These are phyloP conservation scores for Falco naumanni DNA, from an alignment of 2,797 vertebrate species.

Conservation along the genomic window DNA sequence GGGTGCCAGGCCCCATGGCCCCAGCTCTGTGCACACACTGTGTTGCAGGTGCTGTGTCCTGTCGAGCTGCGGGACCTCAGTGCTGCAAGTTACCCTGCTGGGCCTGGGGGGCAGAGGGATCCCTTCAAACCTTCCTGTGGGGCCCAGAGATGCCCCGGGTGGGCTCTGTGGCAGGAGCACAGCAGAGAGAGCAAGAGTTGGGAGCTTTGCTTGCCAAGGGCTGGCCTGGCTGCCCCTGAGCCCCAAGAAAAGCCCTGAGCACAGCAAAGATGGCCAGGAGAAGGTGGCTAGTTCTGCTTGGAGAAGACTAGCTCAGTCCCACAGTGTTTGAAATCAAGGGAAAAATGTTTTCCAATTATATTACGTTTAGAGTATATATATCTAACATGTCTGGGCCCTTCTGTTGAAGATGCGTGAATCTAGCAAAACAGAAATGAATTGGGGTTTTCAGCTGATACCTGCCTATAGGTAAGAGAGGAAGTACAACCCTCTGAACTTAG, in stretches of 20 bases:
- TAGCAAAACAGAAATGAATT: neutral
- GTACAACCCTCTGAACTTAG: neutral
- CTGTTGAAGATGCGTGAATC: neutral
- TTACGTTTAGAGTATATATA: neutral
- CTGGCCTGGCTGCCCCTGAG: neutral
- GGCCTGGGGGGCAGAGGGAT: neutral
- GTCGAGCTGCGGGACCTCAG: rapidly evolving
- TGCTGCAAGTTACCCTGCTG: neutral
- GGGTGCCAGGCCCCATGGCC: rapidly evolving
- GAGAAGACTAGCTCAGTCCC: neutral
- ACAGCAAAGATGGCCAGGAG: neutral
- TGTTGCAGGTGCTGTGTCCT: neutral
- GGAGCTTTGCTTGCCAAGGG: neutral
- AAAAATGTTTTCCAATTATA: neutral
- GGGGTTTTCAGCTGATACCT: neutral
- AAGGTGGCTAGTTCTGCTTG: neutral
- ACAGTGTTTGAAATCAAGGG: neutral
- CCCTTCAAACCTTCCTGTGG: neutral
- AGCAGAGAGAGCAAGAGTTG: rapidly evolving
- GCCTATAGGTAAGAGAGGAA: neutral
- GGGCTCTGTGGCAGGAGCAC: neutral
- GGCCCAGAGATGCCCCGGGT: rapidly evolving
- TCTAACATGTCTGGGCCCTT: neutral
- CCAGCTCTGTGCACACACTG: rapidly evolving
- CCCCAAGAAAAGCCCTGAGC: neutral